Evolutionary conservation across 2,888 invertebrate genomes (phyloP).

Genomic region (Xestia xanthographa): DNA sequence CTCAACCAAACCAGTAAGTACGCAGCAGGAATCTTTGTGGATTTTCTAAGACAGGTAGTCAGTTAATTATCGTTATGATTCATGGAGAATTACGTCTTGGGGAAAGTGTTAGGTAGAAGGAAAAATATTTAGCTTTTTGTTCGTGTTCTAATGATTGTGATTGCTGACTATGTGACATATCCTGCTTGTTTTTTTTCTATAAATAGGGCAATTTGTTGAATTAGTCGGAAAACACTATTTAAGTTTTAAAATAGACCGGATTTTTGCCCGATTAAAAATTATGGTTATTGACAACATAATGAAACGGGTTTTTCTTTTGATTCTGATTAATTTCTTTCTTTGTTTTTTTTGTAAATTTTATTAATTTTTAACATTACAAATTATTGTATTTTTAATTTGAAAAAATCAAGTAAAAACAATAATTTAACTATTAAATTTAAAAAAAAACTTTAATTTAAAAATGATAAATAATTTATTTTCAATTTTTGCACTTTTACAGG

Average conservation of each 20-base stretch:
- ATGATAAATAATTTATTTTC: too few relatives aligned
- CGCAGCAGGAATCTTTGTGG: conserved; percentile 73
- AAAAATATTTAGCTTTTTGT: conserved; percentile 59
- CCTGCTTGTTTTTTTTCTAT: conserved; percentile 48
- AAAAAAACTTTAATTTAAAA: too few relatives aligned
- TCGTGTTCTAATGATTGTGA: conserved; percentile 34
- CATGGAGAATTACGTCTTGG: conserved; percentile 60
- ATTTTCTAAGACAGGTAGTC: conserved; percentile 70
- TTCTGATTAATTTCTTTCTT: too few relatives aligned
- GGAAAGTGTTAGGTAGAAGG: conserved; percentile 63
- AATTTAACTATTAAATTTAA: too few relatives aligned
- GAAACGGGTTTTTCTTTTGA: conserved; percentile 8
- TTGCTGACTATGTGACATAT: conserved; percentile 42
- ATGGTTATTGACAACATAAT: not conserved
- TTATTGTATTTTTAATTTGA: too few relatives aligned
- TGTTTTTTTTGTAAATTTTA: too few relatives aligned
- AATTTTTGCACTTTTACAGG: not conserved
- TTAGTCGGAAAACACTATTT: conserved; percentile 18
- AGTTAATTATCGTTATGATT: conserved; percentile 67
- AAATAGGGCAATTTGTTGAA: conserved; percentile 33
- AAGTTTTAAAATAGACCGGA: not conserved
- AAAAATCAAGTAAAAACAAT: too few relatives aligned
- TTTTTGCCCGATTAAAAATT: conserved; percentile 7
- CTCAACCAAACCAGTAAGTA: conserved; percentile 73
- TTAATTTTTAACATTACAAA: too few relatives aligned